Evolutionary conservation across 2,888 invertebrate species (phyloP).

Genomic region (Conistra vaccinii): DNA sequence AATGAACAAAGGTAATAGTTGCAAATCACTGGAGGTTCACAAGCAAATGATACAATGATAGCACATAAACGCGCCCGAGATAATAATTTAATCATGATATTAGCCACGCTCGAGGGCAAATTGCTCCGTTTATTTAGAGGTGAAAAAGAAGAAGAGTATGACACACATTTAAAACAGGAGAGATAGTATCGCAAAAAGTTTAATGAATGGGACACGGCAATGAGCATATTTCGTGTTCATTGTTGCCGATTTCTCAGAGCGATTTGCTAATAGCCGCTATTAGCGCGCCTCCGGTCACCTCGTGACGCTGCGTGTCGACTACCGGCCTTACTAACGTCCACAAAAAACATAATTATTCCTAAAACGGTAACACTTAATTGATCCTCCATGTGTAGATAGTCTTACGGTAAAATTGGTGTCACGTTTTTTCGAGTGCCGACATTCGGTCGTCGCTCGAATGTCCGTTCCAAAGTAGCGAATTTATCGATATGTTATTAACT

Average conservation of each 20-base stretch:
- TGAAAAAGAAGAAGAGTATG: constrained; percentile 79
- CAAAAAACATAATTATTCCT: constrained; percentile 87
- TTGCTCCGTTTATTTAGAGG: constrained; percentile 80
- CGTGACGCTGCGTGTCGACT: constrained; percentile 82
- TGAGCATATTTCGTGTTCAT: constrained; percentile 88
- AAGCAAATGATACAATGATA: constrained; percentile 82
- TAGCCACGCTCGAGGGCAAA: constrained; percentile 79
- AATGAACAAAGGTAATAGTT: constrained; percentile 71
- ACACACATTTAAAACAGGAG: constrained; percentile 84
- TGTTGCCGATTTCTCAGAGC: constrained; percentile 88
- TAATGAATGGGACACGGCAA: constrained; percentile 86
- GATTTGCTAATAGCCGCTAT: constrained; percentile 88
- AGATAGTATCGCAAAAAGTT: constrained; percentile 83
- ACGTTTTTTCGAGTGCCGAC: constrained; percentile 75
- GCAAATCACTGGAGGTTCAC: constrained; percentile 78
- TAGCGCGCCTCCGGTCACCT: constrained; percentile 82
- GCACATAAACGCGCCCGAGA: constrained; percentile 77
- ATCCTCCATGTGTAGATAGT: constrained; percentile 78
- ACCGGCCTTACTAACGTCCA: constrained; percentile 79
- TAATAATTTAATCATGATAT: constrained; percentile 86
- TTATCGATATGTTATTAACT: constrained; percentile 73
- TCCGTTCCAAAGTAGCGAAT: constrained; percentile 68
- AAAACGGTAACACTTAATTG: constrained; percentile 88
- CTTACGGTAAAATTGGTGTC: constrained; percentile 83
- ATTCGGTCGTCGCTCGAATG: constrained; percentile 70